Percentiles rank a stretch among this genome's conserved stretches.
Evolutionary conservation across 2,113 vertebrate species (phyloP).

Genomic region (Nanorana parkeri): DNA sequence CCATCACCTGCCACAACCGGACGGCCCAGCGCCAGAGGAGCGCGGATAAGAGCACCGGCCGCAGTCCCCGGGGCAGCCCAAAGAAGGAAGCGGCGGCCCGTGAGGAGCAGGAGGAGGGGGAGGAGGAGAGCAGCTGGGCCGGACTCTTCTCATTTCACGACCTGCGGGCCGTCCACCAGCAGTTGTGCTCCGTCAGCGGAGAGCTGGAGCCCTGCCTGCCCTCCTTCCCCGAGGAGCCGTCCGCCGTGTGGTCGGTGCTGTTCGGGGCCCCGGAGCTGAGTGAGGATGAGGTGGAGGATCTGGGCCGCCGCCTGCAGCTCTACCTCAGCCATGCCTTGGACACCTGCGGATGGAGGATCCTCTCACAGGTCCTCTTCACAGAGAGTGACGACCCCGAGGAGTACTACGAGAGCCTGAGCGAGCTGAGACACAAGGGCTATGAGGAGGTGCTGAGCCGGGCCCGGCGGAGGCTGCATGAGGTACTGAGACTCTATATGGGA

Average conservation of each 20-base stretch:
- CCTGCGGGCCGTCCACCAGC: constrained; percentile 85
- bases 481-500: constrained; percentile 60
- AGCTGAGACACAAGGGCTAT: constrained; percentile 92
- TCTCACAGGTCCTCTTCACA: constrained; percentile 92
- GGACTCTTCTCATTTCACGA: constrained; percentile 96
- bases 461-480: constrained; percentile 88
- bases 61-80: constrained; percentile 44
- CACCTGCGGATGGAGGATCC: constrained; percentile 97
- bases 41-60: constrained; percentile 71
- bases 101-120: constrained; percentile 74
- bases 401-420: constrained; percentile 95
- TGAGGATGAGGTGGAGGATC: constrained; percentile 79
- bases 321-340: constrained; percentile 94
- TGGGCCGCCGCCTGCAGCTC: constrained; percentile 89
- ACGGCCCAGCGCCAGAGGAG: constrained; percentile 86
- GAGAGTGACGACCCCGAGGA: constrained; percentile 91
- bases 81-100: constrained; percentile 50
- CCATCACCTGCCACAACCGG: constrained; percentile 95
- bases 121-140: constrained; percentile 94
- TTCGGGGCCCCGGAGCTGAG: constrained; percentile 81
- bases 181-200: constrained; percentile 91
- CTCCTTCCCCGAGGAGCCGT: constrained; percentile 88
- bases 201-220: constrained; percentile 92
- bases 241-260: constrained; percentile 90
- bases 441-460: constrained; percentile 90